Evolutionary conservation across 2,888 invertebrate genomes (phyloP), one percentile per base, ranked within the genome.

Genomic region (Eristalinus aeneus): DNA sequence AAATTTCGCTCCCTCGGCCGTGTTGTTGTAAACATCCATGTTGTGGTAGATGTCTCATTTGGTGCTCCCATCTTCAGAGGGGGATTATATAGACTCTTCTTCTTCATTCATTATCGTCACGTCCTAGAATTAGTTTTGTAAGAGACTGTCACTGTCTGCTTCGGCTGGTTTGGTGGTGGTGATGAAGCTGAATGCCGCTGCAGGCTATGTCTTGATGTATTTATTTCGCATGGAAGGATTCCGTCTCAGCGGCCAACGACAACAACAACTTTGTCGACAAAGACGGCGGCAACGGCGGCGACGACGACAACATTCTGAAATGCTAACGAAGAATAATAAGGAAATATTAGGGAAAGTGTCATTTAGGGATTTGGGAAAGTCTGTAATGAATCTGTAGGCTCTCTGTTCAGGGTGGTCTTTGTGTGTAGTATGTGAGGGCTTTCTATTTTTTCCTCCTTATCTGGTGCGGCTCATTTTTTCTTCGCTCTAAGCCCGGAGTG

Each of bases 21-120:
- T 39, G n/a, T 68, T 64, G n/a, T 34, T 80, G 53, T 54, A 36
- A 54, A 65, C 60, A 34, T 31, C 54, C 68, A 80, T 80, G 58
- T 80, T 54, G 72, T 64, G 72, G 64, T 63, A 63, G 85, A 80
- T 72, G 76, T 85, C 68, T 73, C 54, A 65, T 79, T 75, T 46
- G 71, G 61, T 79, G 67, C 61, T 31, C 76, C 64, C 73, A 73
- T 80, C 76, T 76, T 34, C 23, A 80, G 67, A 75, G 64, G 46
- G 63, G 68, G 81, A 86, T 86, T 86, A 77, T 74, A 69, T 78
- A 36, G 34, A 78, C 73, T 36, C 77, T 73, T 65, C 81, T 82
- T 86, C 74, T 81, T 82, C 86, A 82, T 86, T 86, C 86, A 86
- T 86, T 86, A 86, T 86, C 82, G 86, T 86, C 86, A 86, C 86